Conservation (phyloP, 2,888 invertebrate species). For the Agriopis marginaria region DNA sequence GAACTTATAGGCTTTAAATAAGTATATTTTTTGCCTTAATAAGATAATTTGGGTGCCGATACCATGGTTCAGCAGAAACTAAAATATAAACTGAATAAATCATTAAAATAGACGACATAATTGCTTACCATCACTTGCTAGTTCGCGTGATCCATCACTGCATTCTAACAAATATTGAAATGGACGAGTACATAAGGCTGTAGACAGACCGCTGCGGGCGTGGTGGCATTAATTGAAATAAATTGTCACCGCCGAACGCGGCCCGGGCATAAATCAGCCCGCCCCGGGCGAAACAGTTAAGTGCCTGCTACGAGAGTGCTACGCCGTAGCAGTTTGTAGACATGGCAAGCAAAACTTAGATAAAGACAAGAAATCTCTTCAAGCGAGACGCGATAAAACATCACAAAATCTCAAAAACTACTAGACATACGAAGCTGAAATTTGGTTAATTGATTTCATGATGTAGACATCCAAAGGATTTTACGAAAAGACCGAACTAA, state of each 20-base stretch:
- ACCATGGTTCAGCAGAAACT: background rate
- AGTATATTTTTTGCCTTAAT: too few species aligned
- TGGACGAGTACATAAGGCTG: conserved; percentile 36
- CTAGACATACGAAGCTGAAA: too few species aligned
- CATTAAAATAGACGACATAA: conserved; percentile 8
- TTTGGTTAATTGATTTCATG: too few species aligned
- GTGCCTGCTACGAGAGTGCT: conserved; percentile 73
- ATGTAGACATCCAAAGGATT: too few species aligned
- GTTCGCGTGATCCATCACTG: conserved; percentile 26
- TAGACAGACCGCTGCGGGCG: conserved; percentile 63
- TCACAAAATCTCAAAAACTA: too few species aligned
- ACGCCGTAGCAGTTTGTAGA: conserved; percentile 57
- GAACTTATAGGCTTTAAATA: too few species aligned
- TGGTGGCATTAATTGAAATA: conserved; percentile 82
- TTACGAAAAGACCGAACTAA: too few species aligned
- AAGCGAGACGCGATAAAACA: too few species aligned
- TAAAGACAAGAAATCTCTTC: too few species aligned
- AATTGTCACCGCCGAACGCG: conserved; percentile 81
- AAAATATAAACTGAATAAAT: conserved; percentile 1
- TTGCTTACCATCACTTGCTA: conserved; percentile 8
- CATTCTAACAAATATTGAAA: conserved; percentile 33
- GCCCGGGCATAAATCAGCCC: conserved; percentile 82
- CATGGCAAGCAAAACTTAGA: conserved; percentile 42
- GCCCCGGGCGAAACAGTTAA: conserved; percentile 82
- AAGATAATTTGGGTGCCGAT: background rate